Evolutionary conservation across 2,888 invertebrate species (phyloP), one percentile per base, ranked within the genome.

Genomic region (Nephrotoma guestfalica): DNA sequence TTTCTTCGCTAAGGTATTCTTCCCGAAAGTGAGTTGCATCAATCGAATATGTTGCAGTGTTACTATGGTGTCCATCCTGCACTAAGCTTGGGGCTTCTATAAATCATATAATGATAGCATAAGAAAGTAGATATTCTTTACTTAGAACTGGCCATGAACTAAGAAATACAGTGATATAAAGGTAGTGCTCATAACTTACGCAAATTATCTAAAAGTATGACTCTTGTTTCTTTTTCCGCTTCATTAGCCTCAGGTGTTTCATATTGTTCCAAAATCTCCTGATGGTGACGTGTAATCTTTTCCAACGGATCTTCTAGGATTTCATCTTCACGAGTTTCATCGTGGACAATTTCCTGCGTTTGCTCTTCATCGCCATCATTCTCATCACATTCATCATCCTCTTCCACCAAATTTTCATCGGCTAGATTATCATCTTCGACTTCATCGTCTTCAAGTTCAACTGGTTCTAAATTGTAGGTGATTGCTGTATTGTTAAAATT

Each of bases 401-500:
- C 87, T 57, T 88, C 87, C 40, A 89, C 88, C n/a, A 71, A 30
- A 71, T 71, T 18, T 30, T 71, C 71, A 47, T 88, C 88, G n/a
- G 88, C 88, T n/a, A 89, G 88, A 0, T 87, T 87, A 11, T 89
- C 89, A 9, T 89, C 89, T 9, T 88, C 86, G 7, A 88, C 88
- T 42, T 88, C 88, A 85, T 87, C 83, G 30, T 88, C 88, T 18
- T 89, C 87, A 83, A 88, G 87, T n/a, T 87, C 71, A 86, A 88
- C 87, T 51, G 9, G 57, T 40, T 83, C 45, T 0, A 86, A 45
- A 11, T 71, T 86, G 85, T 90, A 89, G 86, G 90, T 90, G 71
- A 89, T 90, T 4, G 92, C 88, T 6, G 92, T 92, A 88, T 90
- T 91, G 87, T 92, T 92, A 88, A 93, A 93, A 88, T 91, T 93